Evolutionary conservation across 2,797 vertebrate genomes (phyloP), one percentile per base, ranked within the genome.

Genomic region (Siniperca scherzeri): DNA sequence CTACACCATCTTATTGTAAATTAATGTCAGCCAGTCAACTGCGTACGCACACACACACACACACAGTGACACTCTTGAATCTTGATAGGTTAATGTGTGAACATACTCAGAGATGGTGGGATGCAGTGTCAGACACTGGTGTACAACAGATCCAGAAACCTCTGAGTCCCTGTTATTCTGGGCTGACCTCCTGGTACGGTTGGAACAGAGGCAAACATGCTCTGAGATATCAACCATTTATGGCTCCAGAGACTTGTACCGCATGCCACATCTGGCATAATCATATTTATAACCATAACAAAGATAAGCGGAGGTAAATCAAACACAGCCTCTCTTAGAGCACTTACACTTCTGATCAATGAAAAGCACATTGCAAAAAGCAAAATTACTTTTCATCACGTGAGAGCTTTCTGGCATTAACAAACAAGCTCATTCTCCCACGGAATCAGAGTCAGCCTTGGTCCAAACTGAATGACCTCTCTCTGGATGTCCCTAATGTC

Each of bases 361-460:
- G 85, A 91, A 91, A 90, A 85, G 80, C 67, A 77, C 89, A 88
- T 76, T 82, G 67, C 42, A 81, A 30, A 30, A 30, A 30, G 30
- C 30, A 30, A 0, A 30, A 70, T 91, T 91, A 90, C 90, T 87
- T 93, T 93, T 95, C 90, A 92, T 94, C 90, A 94, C 74, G 17
- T 73, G 80, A 92, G 85, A 91, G 86, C 79, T 91, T 74, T 88
- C 74, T 86, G 92, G 89, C 73, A 38, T 91, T 94, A 91, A 90
- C 88, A 95, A 95, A 95, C 88, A 94, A 84, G 88, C 88, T 89
- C 77, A 44, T 92, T 95, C 94, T 96, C 93, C 92, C 92, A 95
- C 92, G 95, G 92, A 94, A 92, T 87, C 74, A 78, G 81, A 92
- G 65, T 70, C 82, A 76, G 82, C 85, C 44, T 56, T 60, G 9